Percentiles rank a stretch among this genome's conserved stretches.
phyloP scores from a whole-genome alignment of 2,797 vertebrate species.

The Phataginus tetradactyla region DNA sequence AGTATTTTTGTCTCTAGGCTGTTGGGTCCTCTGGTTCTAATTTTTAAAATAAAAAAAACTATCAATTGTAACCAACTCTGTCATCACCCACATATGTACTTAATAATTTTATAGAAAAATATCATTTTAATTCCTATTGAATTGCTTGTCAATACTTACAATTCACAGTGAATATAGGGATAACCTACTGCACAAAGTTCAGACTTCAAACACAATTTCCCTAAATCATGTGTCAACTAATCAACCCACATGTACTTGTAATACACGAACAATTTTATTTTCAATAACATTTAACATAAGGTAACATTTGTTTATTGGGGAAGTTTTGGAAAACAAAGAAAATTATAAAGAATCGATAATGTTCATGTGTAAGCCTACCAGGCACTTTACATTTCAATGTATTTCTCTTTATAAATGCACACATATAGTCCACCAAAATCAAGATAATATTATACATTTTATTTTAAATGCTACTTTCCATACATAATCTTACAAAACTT shows the following conservation, averaged over 20 bases:
- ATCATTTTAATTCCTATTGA: not conserved
- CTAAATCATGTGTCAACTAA: not conserved
- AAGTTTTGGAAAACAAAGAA: not conserved
- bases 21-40: not conserved
- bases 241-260: not conserved
- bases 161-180: not conserved
- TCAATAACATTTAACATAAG: not conserved
- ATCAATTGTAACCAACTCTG: not conserved
- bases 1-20: not conserved
- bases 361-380: not conserved
- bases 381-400: not conserved
- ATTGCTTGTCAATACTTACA: not conserved
- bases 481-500: not conserved
- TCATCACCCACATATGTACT: not conserved
- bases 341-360: not conserved
- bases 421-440: not conserved
- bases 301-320: not conserved
- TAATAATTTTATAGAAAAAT: not conserved
- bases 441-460: not conserved
- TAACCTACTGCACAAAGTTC: not conserved
- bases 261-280: not conserved
- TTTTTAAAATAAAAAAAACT: slow-evolving; percentile 9
- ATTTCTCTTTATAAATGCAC: not conserved
- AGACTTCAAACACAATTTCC: not conserved
- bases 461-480: not conserved